Conservation (phyloP, 2,797 vertebrate genomes). For the Furcifer pardalis region DNA sequence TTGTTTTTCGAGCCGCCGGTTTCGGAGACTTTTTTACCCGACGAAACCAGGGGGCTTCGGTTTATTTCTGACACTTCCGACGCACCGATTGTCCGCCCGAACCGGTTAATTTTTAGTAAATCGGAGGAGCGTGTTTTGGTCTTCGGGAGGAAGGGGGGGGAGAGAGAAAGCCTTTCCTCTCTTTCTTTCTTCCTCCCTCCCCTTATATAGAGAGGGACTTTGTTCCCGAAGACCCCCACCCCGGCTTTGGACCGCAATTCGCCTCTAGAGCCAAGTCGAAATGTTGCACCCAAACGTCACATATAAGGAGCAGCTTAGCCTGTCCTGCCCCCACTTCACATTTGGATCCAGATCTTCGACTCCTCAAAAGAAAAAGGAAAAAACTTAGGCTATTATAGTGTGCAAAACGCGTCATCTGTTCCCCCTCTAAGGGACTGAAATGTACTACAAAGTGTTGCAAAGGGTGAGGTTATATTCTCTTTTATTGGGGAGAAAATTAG, state of each 20-base stretch:
- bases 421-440: not conserved
- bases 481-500: not conserved
- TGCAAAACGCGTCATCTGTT: rapidly evolving
- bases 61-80: not conserved
- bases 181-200: too few relatives aligned
- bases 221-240: not conserved
- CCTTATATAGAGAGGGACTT: too few relatives aligned
- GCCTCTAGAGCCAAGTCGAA: not conserved
- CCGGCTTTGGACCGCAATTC: not conserved
- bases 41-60: not conserved
- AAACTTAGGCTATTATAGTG: not conserved
- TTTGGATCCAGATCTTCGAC: not conserved
- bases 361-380: not conserved
- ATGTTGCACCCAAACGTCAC: not conserved
- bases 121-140: not conserved
- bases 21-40: conserved; percentile 19
- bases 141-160: too few relatives aligned
- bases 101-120: not conserved
- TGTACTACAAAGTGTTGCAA: rapidly evolving
- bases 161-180: not conserved
- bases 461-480: not conserved
- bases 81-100: conserved; percentile 3
- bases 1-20: not conserved
- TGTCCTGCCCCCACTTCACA: not conserved
- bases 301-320: too few relatives aligned